Conservation (phyloP, 2,797 vertebrate genomes). For the Coranthus polyacanthus region DNA sequence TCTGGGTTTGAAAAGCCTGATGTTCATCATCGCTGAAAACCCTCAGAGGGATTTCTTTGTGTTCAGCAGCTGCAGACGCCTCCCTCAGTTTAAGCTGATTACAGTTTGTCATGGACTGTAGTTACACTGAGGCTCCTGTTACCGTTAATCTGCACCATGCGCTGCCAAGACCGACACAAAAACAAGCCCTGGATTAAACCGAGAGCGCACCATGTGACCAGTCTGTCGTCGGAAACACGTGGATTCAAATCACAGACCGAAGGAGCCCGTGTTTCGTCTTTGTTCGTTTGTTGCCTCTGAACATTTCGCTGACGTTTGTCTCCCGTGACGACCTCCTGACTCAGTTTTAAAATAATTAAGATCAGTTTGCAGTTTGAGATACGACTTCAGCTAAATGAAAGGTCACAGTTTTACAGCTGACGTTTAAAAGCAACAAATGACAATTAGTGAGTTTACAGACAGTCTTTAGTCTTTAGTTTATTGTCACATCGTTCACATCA, state of each 20-base stretch:
- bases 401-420: not conserved
- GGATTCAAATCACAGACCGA: too few relatives aligned
- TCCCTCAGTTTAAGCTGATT: constrained; percentile 44
- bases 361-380: not conserved
- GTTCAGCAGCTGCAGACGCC: constrained; percentile 28
- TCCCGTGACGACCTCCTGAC: too few relatives aligned
- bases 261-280: too few relatives aligned
- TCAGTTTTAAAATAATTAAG: not conserved
- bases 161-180: not conserved
- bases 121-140: constrained; percentile 5
- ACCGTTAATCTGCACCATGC: not conserved
- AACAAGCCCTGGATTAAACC: constrained; percentile 5
- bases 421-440: too few relatives aligned
- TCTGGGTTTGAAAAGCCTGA: too few relatives aligned
- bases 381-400: not conserved
- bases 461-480: too few relatives aligned
- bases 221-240: too few relatives aligned
- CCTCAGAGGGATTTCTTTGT: constrained; percentile 12
- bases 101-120: constrained; percentile 22
- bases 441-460: too few relatives aligned
- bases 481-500: too few relatives aligned
- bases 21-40: not conserved
- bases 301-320: not conserved
- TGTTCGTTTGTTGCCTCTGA: too few relatives aligned
- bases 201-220: too few relatives aligned